Evolutionary conservation across 2,888 invertebrate species (phyloP).

Genomic region (Sphaerophoria taeniata): DNA sequence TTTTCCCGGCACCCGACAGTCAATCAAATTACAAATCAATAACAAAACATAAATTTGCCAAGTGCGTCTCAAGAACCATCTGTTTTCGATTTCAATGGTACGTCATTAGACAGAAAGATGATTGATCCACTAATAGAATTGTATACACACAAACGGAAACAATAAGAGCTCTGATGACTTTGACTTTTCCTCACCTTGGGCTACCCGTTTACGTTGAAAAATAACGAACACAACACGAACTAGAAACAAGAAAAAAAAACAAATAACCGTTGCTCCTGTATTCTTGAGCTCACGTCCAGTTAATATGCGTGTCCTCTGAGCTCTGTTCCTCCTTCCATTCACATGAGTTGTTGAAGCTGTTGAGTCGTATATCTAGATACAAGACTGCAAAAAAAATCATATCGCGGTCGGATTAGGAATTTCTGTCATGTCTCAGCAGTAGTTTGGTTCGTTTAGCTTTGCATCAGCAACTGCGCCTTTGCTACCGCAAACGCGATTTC

Average conservation of each 20-base stretch:
- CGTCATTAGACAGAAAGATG: conserved; percentile 51
- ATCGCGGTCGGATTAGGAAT: conserved; percentile 73
- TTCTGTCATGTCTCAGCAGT: conserved; percentile 70
- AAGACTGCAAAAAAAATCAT: conserved; percentile 66
- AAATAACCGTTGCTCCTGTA: conserved; percentile 40
- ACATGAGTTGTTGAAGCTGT: conserved; percentile 8
- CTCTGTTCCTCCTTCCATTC: conserved; percentile 44
- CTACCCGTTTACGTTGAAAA: conserved; percentile 37
- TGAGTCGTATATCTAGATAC: conserved; percentile 47
- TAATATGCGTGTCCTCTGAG: conserved; percentile 60
- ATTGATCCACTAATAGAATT: conserved; percentile 56
- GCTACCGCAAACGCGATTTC: conserved; percentile 24
- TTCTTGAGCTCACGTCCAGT: conserved; percentile 35
- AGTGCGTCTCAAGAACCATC: conserved; percentile 65
- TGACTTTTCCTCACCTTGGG: conserved; percentile 57
- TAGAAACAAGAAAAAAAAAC: neutral
- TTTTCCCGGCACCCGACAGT: conserved; percentile 32
- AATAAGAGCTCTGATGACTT: conserved; percentile 38
- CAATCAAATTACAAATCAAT: conserved; percentile 58
- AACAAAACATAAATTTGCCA: conserved; percentile 52
- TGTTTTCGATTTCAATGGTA: conserved; percentile 72
- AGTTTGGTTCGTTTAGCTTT: neutral
- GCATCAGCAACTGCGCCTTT: conserved; percentile 19
- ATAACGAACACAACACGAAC: neutral
- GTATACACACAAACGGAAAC: conserved; percentile 11